phyloP scores from a whole-genome alignment of 2,888 invertebrate species.

The Troides helena region DNA sequence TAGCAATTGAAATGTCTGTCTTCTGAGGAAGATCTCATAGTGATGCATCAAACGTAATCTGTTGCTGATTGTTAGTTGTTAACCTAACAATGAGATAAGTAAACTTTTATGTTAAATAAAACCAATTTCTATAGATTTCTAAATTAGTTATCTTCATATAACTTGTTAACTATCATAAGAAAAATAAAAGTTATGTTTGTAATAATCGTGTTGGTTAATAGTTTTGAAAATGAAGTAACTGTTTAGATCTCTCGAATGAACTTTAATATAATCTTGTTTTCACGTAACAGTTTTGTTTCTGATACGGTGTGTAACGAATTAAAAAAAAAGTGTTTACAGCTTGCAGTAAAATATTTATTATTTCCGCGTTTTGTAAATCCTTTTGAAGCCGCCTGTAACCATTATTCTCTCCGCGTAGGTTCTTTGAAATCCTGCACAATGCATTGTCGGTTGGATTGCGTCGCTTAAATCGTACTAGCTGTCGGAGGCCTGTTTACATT shows the following conservation, averaged over 20 bases:
- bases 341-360: constrained; percentile 22
- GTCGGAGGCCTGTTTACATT: constrained; percentile 21
- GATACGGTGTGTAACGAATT: neutral
- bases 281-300: neutral
- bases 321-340: constrained; percentile 7
- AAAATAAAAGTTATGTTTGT: no score
- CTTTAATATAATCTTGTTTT: no score
- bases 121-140: neutral
- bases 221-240: no score
- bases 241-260: no score
- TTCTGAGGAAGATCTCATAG: no score
- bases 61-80: no score
- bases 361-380: constrained; percentile 24
- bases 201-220: no score
- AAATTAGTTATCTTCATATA: no score
- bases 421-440: constrained; percentile 29
- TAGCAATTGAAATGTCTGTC: no score
- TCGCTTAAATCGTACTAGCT: constrained; percentile 19
- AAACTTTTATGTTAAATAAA: neutral
- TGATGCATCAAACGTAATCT: no score
- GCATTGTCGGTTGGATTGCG: constrained; percentile 26
- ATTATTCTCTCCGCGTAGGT: constrained; percentile 22
- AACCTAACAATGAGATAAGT: no score
- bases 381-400: constrained; percentile 21
- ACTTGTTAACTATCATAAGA: no score